A percentile compares a stretch with the other conserved stretches of the same genome.
phyloP scores from a whole-genome alignment of 2,797 vertebrate genomes.

The Falco novaeseelandiae region DNA sequence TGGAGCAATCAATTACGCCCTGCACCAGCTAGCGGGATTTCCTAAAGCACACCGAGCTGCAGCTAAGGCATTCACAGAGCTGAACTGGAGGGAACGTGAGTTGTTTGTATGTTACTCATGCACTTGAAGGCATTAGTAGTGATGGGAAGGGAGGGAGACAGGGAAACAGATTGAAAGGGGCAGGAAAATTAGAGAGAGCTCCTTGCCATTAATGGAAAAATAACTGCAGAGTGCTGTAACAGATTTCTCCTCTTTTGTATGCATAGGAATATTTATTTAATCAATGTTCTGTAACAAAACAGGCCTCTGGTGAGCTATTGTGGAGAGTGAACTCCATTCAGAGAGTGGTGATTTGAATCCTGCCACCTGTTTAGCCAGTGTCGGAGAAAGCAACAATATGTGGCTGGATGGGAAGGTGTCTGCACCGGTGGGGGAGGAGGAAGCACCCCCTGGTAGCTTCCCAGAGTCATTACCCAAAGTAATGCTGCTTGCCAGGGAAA shows the following conservation, averaged over 20 bases:
- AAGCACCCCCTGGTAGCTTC: neutral
- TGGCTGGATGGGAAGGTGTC: neutral
- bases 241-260: constrained; percentile 71
- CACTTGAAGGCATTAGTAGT: constrained; percentile 42
- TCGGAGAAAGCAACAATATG: neutral
- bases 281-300: constrained; percentile 75
- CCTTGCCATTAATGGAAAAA: constrained; percentile 66
- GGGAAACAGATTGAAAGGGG: constrained; percentile 40
- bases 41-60: neutral
- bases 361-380: constrained; percentile 64
- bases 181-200: constrained; percentile 59
- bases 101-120: constrained; percentile 26
- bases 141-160: constrained; percentile 31
- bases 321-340: constrained; percentile 58
- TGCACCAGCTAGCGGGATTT: neutral
- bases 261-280: constrained; percentile 77
- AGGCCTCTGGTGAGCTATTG: constrained; percentile 73
- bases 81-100: neutral
- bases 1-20: neutral
- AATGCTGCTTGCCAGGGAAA: neutral
- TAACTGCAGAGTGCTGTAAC: constrained; percentile 59
- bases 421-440: neutral
- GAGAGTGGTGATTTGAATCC: constrained; percentile 53
- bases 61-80: neutral
- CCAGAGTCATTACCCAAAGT: neutral